These are phyloP conservation scores for Eumacrocentrus americanus DNA, from an alignment of 2,888 invertebrate species.

Conservation along the genomic window DNA sequence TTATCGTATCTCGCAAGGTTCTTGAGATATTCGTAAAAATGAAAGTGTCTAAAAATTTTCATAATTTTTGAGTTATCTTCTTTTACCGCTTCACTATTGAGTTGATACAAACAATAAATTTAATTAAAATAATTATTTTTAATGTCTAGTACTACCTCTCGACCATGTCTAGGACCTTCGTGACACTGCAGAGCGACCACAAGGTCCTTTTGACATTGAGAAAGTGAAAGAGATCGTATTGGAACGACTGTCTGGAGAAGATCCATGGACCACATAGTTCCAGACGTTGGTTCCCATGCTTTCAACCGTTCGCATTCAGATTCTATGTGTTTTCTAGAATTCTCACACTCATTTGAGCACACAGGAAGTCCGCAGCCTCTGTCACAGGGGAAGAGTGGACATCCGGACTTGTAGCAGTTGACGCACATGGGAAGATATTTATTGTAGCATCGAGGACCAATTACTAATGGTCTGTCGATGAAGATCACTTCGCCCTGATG, in stretches of 20 bases:
- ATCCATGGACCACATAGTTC: slow-evolving; percentile 53
- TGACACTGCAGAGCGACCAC: slow-evolving; percentile 66
- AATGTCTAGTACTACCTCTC: slow-evolving; percentile 59
- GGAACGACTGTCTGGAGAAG: slow-evolving; percentile 61
- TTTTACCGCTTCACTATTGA: too few relatives aligned
- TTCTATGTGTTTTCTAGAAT: slow-evolving; percentile 64
- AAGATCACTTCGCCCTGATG: slow-evolving; percentile 73
- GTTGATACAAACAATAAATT: neutral
- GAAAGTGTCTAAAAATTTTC: too few relatives aligned
- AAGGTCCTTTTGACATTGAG: slow-evolving; percentile 63
- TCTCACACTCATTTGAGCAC: slow-evolving; percentile 71
- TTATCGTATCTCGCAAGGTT: too few relatives aligned
- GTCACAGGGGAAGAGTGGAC: slow-evolving; percentile 64
- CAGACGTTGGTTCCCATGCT: slow-evolving; percentile 64
- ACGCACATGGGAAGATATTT: slow-evolving; percentile 68
- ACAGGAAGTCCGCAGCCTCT: slow-evolving; percentile 73
- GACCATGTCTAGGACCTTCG: slow-evolving; percentile 64
- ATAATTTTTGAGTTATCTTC: too few relatives aligned
- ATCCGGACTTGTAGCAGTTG: slow-evolving; percentile 66
- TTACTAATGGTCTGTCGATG: slow-evolving; percentile 72
- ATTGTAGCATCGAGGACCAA: slow-evolving; percentile 71
- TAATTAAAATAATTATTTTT: neutral
- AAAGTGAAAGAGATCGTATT: slow-evolving; percentile 60
- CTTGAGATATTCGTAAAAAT: too few relatives aligned
- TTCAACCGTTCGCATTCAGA: slow-evolving; percentile 71